phyloP scores from a whole-genome alignment of 2,888 invertebrate species.

The Boloria selene region DNA sequence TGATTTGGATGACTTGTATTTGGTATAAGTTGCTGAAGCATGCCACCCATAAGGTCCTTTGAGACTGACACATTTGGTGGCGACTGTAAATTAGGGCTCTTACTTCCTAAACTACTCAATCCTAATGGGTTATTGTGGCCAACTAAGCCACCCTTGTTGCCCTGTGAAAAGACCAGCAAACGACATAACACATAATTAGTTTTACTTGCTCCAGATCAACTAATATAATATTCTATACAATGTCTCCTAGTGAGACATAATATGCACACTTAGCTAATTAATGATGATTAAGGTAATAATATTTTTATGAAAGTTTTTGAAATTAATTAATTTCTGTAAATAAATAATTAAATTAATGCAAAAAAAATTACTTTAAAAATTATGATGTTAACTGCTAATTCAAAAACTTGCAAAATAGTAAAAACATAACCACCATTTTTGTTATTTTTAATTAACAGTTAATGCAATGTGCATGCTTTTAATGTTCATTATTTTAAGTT shows the following conservation, averaged over 20 bases:
- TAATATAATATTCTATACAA: not conserved
- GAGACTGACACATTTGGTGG: slow-evolving; percentile 92
- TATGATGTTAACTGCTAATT: too few species aligned
- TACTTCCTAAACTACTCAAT: slow-evolving; percentile 89
- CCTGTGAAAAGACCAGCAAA: slow-evolving; percentile 82
- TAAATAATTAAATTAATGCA: too few species aligned
- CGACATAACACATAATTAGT: slow-evolving; percentile 65
- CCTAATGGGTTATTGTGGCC: slow-evolving; percentile 88
- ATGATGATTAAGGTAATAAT: not conserved
- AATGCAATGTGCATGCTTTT: too few species aligned
- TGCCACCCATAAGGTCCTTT: slow-evolving; percentile 89
- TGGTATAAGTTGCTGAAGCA: slow-evolving; percentile 88
- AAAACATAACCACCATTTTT: too few species aligned
- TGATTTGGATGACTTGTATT: slow-evolving; percentile 87
- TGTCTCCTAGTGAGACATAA: not conserved
- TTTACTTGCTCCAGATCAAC: slow-evolving; percentile 32
- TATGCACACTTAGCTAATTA: not conserved
- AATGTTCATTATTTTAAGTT: too few species aligned
- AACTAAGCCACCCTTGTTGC: slow-evolving; percentile 87
- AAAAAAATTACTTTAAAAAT: too few species aligned
- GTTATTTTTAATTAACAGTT: too few species aligned
- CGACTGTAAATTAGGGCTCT: slow-evolving; percentile 92
- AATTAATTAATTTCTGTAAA: too few species aligned
- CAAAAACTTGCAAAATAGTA: too few species aligned
- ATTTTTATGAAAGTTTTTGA: slow-evolving; percentile 1